Conservation (phyloP, 2,113 vertebrate genomes). For the Acrocephalus kingi region DNA sequence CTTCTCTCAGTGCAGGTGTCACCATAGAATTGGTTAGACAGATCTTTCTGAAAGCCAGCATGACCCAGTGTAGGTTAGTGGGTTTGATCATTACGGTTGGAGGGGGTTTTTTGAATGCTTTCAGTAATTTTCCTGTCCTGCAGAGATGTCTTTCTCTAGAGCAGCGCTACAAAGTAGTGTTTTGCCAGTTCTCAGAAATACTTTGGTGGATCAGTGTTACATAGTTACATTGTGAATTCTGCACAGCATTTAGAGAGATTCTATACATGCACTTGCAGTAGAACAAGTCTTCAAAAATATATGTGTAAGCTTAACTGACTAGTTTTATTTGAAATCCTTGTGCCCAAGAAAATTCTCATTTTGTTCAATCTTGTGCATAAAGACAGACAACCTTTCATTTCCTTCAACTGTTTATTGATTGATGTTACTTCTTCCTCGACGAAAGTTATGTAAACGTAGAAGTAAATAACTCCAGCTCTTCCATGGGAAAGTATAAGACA, state of each 20-base stretch:
- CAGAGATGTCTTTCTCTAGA: background rate
- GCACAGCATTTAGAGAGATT: background rate
- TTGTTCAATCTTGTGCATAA: background rate
- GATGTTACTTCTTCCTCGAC: background rate
- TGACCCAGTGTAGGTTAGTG: background rate
- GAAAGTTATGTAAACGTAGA: background rate
- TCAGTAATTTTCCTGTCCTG: background rate
- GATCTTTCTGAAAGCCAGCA: background rate
- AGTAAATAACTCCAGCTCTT: background rate
- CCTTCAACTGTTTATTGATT: background rate
- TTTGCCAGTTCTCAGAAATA: background rate
- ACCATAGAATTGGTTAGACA: background rate
- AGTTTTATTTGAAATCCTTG: background rate
- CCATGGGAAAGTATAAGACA: background rate
- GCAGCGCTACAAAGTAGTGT: background rate
- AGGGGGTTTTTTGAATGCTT: background rate
- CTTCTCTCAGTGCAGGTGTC: background rate
- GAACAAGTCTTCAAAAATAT: background rate
- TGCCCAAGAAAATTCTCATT: background rate
- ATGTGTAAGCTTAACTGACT: background rate
- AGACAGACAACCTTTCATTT: background rate
- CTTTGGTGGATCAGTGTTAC: background rate
- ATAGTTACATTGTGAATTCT: background rate
- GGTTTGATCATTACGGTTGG: background rate
- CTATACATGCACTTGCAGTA: background rate